Base-by-base conservation (phyloP, 1,140 invertebrate species). In the Latrodectus geometricus region DNA sequence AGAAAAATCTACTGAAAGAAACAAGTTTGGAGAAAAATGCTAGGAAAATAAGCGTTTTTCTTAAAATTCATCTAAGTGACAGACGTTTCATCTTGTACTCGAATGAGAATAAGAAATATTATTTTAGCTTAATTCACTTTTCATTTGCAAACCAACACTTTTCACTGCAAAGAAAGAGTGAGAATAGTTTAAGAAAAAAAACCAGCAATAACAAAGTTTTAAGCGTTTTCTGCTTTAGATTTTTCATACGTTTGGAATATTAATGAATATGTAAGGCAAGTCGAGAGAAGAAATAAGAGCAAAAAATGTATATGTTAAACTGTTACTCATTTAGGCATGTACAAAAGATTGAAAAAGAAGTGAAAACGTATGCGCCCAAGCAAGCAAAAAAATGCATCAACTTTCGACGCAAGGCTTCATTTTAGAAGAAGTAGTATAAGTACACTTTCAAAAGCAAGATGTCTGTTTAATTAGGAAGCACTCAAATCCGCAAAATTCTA, bases 401-500 rank as follows among this genome's bases (percentile, higher is more conserved):
- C 76, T 76, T 68, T 70, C 81, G 81, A 66, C 81, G 73, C 56
- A 56, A 74, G 74, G 72, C 20, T 84, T 76, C 73, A 21, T 23
- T 17, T 15, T 77, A 4, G 23, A 17, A 61, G 54, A 11, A 61
- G 54, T 61, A 61, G 11, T 61, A 17, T 61, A 78, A 49, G 66
- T 70, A 72, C 74, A 84, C 72, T 73, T 84, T 69, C 77, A n/a
- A 52, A 78, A 86, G 83, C 83, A 78, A 86, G 83, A 86, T 86
- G 83, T 86, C 83, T 78, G 75, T 77, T 86, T 86, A 86, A 86
- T 86, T 86, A 86, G 83, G 7, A 52, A 70, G 61, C 52, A 70
- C 66, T 86, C 65, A 77, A 84, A 73, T 21, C 56, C 68, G 66
- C 52, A 49, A 56, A 21, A 48, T 78, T 84, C 81, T 78, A 78